These are phyloP conservation scores for Salpingus planirostris DNA, from an alignment of 2,888 invertebrate genomes.

Conservation along the genomic window DNA sequence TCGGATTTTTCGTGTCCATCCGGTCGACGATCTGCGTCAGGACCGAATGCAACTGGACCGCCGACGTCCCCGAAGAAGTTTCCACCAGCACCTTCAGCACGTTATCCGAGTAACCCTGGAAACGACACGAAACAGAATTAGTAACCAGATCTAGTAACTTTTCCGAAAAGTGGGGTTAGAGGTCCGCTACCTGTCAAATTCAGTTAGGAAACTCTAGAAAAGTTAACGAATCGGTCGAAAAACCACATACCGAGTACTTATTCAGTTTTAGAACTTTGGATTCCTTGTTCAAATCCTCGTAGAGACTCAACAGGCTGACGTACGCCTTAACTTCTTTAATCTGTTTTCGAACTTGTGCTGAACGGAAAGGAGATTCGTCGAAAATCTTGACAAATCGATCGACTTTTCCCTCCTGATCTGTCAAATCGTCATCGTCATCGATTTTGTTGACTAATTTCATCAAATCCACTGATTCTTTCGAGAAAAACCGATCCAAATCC, in stretches of 20 bases:
- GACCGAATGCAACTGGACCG: constrained; percentile 49
- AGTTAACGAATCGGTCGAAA: too few species aligned
- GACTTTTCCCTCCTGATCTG: constrained; percentile 27
- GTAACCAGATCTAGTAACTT: too few species aligned
- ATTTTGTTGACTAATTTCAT: constrained; percentile 32
- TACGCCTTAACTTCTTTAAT: too few species aligned
- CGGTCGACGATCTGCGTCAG: constrained; percentile 50
- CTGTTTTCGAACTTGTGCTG: constrained; percentile 29
- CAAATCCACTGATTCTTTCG: constrained; percentile 34
- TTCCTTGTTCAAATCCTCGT: constrained; percentile 57
- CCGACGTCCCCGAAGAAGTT: constrained; percentile 49
- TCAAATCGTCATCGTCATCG: constrained; percentile 20
- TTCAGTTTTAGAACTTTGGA: constrained; percentile 54
- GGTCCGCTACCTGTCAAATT: too few species aligned
- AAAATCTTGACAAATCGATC: constrained; percentile 30
- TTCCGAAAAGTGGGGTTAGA: too few species aligned
- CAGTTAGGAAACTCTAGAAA: too few species aligned
- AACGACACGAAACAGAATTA: too few species aligned
- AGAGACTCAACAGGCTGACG: constrained; percentile 50
- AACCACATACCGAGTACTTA: constrained; percentile 48
- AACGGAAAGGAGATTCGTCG: constrained; percentile 33
- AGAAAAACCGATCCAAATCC: constrained; percentile 29
- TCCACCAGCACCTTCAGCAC: constrained; percentile 48
- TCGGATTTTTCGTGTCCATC: constrained; percentile 50
- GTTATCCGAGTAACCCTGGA: constrained; percentile 53